Percentiles rank a stretch among this genome's conserved stretches.
phyloP scores from a whole-genome alignment of 2,888 invertebrate genomes.

The Drosophila birchii region DNA sequence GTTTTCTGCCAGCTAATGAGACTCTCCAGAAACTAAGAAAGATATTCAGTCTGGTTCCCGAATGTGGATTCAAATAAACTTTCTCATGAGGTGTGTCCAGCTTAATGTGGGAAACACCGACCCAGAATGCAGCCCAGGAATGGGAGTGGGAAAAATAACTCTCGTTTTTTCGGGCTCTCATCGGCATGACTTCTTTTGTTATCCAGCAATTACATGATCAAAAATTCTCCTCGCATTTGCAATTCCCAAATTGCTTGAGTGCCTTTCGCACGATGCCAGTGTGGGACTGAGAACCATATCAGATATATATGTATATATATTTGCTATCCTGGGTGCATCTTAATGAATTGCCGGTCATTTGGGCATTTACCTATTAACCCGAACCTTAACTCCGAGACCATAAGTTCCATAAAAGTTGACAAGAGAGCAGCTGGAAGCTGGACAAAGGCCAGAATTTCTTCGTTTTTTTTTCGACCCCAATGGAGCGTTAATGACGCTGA shows the following conservation, averaged over 20 bases:
- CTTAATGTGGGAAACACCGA: constrained; percentile 31
- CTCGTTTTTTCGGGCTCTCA: constrained; percentile 20
- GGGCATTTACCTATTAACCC: constrained; percentile 57
- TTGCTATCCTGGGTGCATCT: constrained; percentile 47
- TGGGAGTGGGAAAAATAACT: constrained; percentile 21
- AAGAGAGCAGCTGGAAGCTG: constrained; percentile 70
- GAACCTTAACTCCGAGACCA: constrained; percentile 18
- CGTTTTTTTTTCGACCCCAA: constrained; percentile 10
- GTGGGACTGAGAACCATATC: constrained; percentile 73
- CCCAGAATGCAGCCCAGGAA: constrained; percentile 12
- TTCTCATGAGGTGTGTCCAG: constrained; percentile 31
- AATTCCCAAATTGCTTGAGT: constrained; percentile 69
- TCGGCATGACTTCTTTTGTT: constrained; percentile 3
- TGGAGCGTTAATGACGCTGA: constrained; percentile 63
- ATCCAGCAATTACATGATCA: constrained; percentile 61
- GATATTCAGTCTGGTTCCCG: neutral
- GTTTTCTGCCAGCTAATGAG: constrained; percentile 29
- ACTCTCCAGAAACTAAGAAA: neutral
- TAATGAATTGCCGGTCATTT: constrained; percentile 68
- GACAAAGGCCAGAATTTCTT: constrained; percentile 3
- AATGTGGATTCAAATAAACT: constrained; percentile 21
- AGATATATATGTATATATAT: constrained; percentile 21
- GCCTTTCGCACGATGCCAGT: constrained; percentile 79
- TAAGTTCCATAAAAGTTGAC: constrained; percentile 62
- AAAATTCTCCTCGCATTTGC: constrained; percentile 65